A percentile compares a stretch with the other conserved stretches of the same genome.
Evolutionary conservation across 2,888 invertebrate species (phyloP).

Genomic region (Barypeithes pellucidus): DNA sequence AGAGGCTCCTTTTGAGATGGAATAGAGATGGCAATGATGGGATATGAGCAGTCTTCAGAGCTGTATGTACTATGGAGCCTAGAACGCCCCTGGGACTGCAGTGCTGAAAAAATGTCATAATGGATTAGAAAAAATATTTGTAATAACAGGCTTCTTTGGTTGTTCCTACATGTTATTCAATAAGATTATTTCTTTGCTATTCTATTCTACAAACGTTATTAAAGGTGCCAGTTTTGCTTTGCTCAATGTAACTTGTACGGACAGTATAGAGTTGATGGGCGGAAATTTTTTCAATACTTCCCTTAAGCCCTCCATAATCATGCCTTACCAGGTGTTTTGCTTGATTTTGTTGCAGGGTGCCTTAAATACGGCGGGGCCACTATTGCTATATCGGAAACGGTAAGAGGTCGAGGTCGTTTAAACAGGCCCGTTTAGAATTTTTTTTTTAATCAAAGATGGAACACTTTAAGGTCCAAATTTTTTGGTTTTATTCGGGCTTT

Average conservation of each 20-base stretch:
- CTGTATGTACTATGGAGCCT: conserved; percentile 67
- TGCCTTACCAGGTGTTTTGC: too few species aligned
- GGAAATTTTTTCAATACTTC: too few species aligned
- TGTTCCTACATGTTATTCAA: conserved; percentile 31
- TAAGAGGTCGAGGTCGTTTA: too few species aligned
- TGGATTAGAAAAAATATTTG: conserved; percentile 45
- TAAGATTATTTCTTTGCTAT: conserved; percentile 37
- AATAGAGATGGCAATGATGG: conserved; percentile 26
- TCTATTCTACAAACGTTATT: conserved; percentile 24
- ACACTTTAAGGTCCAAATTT: too few species aligned
- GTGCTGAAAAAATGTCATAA: conserved; percentile 50
- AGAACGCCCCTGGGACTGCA: conserved; percentile 64
- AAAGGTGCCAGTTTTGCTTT: conserved; percentile 10
- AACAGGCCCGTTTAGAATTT: too few species aligned
- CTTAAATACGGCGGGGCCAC: too few species aligned
- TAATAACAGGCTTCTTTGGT: conserved; percentile 23
- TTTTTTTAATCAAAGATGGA: too few species aligned
- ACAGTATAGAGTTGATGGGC: too few species aligned
- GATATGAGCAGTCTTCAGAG: conserved; percentile 45
- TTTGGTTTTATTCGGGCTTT: too few species aligned
- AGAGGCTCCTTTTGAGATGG: conserved; percentile 18
- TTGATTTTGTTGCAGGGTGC: too few species aligned
- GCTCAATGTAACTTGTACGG: background rate
- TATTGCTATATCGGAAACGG: too few species aligned
- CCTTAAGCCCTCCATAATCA: too few species aligned